Conservation (phyloP, 2,113 vertebrate genomes). For the Nycticorax nycticorax region DNA sequence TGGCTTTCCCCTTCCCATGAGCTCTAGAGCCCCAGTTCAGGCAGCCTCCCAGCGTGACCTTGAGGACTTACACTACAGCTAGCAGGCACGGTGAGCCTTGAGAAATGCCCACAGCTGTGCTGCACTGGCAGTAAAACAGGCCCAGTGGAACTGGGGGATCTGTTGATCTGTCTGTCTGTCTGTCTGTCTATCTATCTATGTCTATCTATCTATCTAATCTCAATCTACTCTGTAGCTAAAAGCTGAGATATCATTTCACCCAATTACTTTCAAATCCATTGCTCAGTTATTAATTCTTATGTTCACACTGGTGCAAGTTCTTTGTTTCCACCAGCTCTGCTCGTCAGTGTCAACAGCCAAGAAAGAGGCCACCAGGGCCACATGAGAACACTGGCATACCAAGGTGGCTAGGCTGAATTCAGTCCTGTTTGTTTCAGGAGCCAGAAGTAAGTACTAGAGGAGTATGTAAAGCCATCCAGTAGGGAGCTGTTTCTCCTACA, state of each 20-base stretch:
- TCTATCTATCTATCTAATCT: too few relatives aligned
- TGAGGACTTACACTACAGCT: neutral
- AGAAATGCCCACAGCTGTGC: neutral
- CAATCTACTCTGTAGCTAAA: neutral
- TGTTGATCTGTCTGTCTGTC: too few relatives aligned
- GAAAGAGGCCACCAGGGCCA: neutral
- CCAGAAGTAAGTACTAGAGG: neutral
- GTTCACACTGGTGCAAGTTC: neutral
- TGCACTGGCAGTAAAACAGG: neutral
- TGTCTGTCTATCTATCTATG: too few relatives aligned
- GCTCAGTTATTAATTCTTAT: neutral
- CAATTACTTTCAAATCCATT: neutral
- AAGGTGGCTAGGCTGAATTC: neutral
- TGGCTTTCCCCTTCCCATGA: neutral
- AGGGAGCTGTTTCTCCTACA: neutral
- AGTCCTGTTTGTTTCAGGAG: neutral
- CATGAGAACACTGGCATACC: neutral
- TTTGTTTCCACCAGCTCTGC: neutral
- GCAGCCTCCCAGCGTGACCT: neutral
- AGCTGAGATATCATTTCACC: neutral
- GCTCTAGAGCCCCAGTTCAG: neutral
- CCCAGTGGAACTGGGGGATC: neutral
- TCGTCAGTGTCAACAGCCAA: neutral
- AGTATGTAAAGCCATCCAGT: neutral
- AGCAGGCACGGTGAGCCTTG: neutral